Percentiles rank a stretch among this genome's conserved stretches.
Conservation (phyloP, 2,888 invertebrate species). For the Crioceris asparagi region DNA sequence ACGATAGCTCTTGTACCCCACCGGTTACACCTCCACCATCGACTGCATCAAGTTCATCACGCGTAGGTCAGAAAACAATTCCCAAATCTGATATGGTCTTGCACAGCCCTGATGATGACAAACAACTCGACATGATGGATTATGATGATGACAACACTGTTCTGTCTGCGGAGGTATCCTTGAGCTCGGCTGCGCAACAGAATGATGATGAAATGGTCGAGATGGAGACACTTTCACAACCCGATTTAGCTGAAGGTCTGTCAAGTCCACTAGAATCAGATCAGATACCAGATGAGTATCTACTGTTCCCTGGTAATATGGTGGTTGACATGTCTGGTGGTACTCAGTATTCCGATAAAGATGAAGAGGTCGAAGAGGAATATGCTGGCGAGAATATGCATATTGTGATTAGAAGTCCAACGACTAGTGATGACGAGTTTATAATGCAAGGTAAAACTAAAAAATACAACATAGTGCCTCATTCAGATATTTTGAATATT, state of each 20-base stretch:
- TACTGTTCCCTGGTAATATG: conserved; percentile 51
- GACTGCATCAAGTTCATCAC: conserved; percentile 23
- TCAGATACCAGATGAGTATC: conserved; percentile 49
- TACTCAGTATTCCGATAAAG: conserved; percentile 44
- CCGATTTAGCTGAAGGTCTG: conserved; percentile 46
- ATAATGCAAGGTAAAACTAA: conserved; percentile 35
- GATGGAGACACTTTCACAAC: conserved; percentile 44
- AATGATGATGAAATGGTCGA: conserved; percentile 47
- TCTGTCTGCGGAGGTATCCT: conserved; percentile 46
- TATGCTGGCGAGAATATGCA: conserved; percentile 26
- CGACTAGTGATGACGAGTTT: conserved; percentile 36
- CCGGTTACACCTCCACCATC: conserved; percentile 44
- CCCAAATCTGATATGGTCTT: conserved; percentile 22
- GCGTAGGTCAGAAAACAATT: conserved; percentile 21
- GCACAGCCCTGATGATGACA: conserved; percentile 29
- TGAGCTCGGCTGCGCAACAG: conserved; percentile 48
- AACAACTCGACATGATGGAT: conserved; percentile 46
- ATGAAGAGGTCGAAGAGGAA: conserved; percentile 33
- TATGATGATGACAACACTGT: conserved; percentile 49
- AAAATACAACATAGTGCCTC: conserved; percentile 32
- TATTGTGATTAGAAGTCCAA: conserved; percentile 36
- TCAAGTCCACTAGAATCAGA: conserved; percentile 50
- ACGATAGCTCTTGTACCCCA: conserved; percentile 43
- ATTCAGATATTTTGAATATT: conserved; percentile 36
- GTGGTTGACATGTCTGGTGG: conserved; percentile 47